Conservation (phyloP, 2,888 invertebrate genomes). For the Mycalesis mineus region DNA sequence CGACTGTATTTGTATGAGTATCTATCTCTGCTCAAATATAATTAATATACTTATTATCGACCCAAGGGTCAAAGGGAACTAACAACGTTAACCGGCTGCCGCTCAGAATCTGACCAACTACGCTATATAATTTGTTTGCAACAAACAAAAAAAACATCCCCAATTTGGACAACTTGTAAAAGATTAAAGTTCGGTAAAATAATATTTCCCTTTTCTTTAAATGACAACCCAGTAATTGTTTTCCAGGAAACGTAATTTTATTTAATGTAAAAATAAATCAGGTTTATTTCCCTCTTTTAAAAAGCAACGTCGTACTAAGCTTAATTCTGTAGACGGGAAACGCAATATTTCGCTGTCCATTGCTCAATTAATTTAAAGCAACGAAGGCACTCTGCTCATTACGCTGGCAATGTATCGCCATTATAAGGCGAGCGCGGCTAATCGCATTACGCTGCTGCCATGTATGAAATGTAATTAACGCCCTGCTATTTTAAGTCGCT, state of each 20-base stretch:
- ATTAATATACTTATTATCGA: too few species aligned
- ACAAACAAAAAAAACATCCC: background rate
- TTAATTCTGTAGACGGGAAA: constrained; percentile 8
- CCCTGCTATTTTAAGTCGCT: constrained; percentile 19
- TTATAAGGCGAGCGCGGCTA: constrained; percentile 23
- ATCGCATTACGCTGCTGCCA: constrained; percentile 26
- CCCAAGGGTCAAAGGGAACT: too few species aligned
- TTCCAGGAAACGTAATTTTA: background rate
- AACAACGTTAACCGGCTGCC: too few species aligned
- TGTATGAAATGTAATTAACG: constrained; percentile 26
- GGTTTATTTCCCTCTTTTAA: constrained; percentile 2
- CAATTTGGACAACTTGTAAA: background rate
- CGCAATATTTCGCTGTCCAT: constrained; percentile 21
- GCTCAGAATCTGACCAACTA: too few species aligned
- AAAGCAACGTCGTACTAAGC: constrained; percentile 2
- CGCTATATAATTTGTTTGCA: too few species aligned
- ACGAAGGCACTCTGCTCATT: constrained; percentile 27
- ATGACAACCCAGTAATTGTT: background rate
- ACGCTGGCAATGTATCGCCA: constrained; percentile 23
- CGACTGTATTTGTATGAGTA: too few species aligned
- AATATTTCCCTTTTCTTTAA: background rate
- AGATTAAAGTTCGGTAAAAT: background rate
- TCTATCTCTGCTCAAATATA: too few species aligned
- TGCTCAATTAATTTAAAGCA: constrained; percentile 24
- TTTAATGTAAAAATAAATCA: constrained; percentile 7